These are phyloP conservation scores for Leiothrix lutea DNA, from an alignment of 2,113 vertebrate genomes.

Conservation along the genomic window DNA sequence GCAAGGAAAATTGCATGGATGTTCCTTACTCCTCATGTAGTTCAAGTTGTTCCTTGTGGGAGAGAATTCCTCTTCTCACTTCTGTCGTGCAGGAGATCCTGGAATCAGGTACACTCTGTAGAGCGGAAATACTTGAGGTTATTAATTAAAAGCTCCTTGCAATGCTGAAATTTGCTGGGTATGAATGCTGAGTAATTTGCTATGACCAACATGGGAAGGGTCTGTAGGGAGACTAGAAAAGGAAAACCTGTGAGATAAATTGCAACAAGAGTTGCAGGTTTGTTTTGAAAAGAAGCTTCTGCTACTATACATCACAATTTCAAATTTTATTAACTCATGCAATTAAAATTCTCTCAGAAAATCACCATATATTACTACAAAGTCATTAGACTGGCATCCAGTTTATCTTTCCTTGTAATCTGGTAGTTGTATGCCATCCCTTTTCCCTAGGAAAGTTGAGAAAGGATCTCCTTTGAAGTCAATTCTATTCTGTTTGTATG, in stretches of 20 bases:
- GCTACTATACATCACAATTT: not conserved
- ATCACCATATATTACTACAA: not conserved
- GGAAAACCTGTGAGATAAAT: not conserved
- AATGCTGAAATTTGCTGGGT: not conserved
- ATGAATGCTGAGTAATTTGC: not conserved
- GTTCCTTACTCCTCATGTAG: accelerated
- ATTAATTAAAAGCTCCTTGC: not conserved
- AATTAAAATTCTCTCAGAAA: not conserved
- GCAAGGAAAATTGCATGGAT: not conserved
- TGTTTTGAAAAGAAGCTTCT: not conserved
- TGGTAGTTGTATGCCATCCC: not conserved
- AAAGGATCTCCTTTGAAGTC: not conserved
- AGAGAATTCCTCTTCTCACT: not conserved
- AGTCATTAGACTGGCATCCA: not conserved
- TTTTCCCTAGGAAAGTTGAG: not conserved
- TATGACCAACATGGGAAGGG: not conserved
- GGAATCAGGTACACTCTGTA: not conserved
- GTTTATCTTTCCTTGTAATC: not conserved
- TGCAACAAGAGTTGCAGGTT: not conserved
- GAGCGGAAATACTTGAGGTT: not conserved
- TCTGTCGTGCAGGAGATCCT: not conserved
- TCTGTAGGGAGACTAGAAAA: not conserved
- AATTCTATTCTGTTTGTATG: not conserved
- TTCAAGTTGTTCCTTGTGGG: not conserved
- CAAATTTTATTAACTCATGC: not conserved